Evolutionary conservation across 2,888 invertebrate species (phyloP).

Genomic region (Protonemura montana): DNA sequence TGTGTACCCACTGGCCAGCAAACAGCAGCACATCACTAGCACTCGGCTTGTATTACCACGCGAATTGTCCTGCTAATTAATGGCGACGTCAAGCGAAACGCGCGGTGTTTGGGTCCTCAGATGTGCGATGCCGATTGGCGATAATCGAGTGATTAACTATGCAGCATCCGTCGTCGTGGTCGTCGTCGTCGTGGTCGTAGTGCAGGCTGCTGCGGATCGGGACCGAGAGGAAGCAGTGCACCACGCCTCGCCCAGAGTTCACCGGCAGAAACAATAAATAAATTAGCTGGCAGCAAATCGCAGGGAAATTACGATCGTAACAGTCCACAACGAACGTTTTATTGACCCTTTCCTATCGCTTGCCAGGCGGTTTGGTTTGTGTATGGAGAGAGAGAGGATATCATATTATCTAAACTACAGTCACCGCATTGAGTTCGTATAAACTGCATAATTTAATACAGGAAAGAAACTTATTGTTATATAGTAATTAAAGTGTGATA

Average conservation of each 20-base stretch:
- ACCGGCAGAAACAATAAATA: not conserved
- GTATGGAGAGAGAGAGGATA: too few relatives aligned
- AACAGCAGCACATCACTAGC: not conserved
- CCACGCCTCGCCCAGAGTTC: not conserved
- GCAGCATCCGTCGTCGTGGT: not conserved
- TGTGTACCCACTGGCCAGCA: not conserved
- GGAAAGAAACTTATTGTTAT: constrained; percentile 12
- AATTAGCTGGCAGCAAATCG: not conserved
- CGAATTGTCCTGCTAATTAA: not conserved
- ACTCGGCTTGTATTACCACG: not conserved
- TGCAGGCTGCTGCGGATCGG: not conserved
- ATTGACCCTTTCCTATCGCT: constrained; percentile 13
- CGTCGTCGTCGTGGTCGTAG: too few relatives aligned
- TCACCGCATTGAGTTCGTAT: not conserved
- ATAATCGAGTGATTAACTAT: constrained; percentile 7
- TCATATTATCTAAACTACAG: not conserved
- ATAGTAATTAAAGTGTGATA: not conserved
- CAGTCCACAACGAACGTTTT: not conserved
- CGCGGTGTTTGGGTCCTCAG: not conserved
- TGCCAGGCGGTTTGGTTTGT: not conserved
- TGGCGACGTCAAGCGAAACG: not conserved
- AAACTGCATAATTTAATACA: constrained; percentile 7
- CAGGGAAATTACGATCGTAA: not conserved
- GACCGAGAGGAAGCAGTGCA: not conserved
- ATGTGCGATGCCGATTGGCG: constrained; percentile 3